Evolutionary conservation across 2,113 vertebrate species (phyloP).

Genomic region (Syrmaticus mikado): DNA sequence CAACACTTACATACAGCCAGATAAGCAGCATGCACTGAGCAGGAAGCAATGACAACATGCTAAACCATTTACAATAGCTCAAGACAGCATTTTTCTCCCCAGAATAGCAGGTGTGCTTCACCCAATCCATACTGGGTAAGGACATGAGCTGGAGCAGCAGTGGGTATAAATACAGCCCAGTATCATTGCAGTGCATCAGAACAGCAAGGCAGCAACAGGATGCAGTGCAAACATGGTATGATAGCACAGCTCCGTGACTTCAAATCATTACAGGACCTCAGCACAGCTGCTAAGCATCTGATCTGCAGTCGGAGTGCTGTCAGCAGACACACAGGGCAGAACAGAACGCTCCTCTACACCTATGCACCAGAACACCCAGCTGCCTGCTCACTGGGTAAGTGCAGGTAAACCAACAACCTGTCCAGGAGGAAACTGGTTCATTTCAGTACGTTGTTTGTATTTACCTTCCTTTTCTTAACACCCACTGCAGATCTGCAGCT

Average conservation of each 20-base stretch:
- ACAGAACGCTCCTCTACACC: fast-evolving
- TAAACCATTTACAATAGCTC: not conserved
- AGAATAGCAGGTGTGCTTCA: not conserved
- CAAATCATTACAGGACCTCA: not conserved
- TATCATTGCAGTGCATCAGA: not conserved
- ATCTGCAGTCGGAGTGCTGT: fast-evolving
- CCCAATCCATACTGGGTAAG: not conserved
- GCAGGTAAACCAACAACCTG: not conserved
- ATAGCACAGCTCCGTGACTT: not conserved
- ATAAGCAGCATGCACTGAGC: fast-evolving
- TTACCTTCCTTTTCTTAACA: not conserved
- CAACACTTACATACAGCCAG: not conserved
- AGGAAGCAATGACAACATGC: not conserved
- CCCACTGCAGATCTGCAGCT: not conserved
- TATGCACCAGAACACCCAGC: fast-evolving
- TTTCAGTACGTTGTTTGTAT: not conserved
- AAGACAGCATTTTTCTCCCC: not conserved
- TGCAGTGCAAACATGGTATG: not conserved
- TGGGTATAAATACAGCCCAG: not conserved
- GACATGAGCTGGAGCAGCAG: not conserved
- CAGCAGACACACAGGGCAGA: not conserved
- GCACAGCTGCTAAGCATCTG: not conserved
- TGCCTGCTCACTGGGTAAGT: not conserved
- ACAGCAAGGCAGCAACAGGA: not conserved
- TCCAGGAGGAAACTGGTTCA: not conserved